phyloP scores from a whole-genome alignment of 2,113 vertebrate species.

The Montifringilla adamsi region DNA sequence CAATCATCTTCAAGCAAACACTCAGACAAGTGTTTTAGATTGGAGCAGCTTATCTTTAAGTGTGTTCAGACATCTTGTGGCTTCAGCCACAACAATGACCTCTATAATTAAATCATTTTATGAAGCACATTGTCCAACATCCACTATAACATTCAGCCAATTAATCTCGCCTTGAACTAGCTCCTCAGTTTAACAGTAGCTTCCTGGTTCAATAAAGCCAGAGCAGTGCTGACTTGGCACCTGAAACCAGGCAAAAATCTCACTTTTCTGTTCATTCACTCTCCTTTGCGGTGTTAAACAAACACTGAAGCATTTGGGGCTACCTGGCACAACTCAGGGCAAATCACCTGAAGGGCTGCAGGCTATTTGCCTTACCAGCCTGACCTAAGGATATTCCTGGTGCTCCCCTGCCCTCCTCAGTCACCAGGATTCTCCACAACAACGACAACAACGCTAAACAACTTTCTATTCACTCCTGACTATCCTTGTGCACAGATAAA shows the following conservation, averaged over 20 bases:
- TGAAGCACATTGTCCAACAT: not conserved
- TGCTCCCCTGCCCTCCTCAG: not conserved
- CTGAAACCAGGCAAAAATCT: not conserved
- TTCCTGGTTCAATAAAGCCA: not conserved
- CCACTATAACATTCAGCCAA: not conserved
- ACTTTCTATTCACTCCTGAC: not conserved
- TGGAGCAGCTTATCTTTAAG: not conserved
- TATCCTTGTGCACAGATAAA: not conserved
- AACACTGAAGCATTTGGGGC: not conserved
- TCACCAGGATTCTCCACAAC: not conserved
- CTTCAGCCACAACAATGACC: not conserved
- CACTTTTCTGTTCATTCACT: not conserved
- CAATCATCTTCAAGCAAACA: not conserved
- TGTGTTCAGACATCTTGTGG: not conserved
- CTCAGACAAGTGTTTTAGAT: not conserved
- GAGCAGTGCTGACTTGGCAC: not conserved
- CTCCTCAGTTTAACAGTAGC: not conserved
- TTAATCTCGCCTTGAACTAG: not conserved
- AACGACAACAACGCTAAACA: fast-evolving
- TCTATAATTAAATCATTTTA: not conserved
- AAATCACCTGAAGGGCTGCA: not conserved
- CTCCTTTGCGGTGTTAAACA: not conserved
- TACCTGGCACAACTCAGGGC: not conserved
- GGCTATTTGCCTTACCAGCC: not conserved
- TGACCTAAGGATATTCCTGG: not conserved